A percentile compares a stretch with the other conserved stretches of the same genome.
Conservation (phyloP, 2,888 invertebrate genomes). For the Caenorhabditis sp. region DNA sequence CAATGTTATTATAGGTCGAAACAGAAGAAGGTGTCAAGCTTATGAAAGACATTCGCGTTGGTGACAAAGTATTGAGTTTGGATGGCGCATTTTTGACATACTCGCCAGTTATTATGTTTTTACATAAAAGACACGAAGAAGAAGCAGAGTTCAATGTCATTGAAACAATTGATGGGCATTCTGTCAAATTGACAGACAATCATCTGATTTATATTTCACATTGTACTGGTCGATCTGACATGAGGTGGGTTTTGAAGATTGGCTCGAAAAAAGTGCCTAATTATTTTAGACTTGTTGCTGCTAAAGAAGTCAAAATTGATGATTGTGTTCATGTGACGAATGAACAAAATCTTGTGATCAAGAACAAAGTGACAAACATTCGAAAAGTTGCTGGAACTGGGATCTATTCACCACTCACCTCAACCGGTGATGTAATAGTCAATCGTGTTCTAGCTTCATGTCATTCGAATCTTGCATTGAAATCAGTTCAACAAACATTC, state of each 20-base stretch:
- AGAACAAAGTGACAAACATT: slow-evolving; percentile 25
- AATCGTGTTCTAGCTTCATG: slow-evolving; percentile 67
- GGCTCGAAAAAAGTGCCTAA: not conserved
- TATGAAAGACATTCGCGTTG: slow-evolving; percentile 62
- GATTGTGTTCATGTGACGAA: slow-evolving; percentile 57
- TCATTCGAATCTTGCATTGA: slow-evolving; percentile 60
- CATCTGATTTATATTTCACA: slow-evolving; percentile 64
- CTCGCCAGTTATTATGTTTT: slow-evolving; percentile 67
- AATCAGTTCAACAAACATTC: slow-evolving; percentile 69
- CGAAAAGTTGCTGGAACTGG: slow-evolving; percentile 49
- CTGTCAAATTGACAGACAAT: slow-evolving; percentile 61
- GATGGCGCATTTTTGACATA: slow-evolving; percentile 64
- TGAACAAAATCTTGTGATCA: slow-evolving; percentile 18
- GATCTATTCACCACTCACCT: slow-evolving; percentile 66
- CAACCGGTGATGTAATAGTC: slow-evolving; percentile 66
- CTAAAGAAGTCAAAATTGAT: slow-evolving; percentile 46
- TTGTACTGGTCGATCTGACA: slow-evolving; percentile 43
- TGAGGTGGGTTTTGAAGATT: slow-evolving; percentile 19
- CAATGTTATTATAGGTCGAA: slow-evolving; percentile 23
- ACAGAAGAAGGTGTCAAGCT: slow-evolving; percentile 58
- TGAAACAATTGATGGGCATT: slow-evolving; percentile 40
- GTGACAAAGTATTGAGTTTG: slow-evolving; percentile 64
- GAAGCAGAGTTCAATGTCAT: slow-evolving; percentile 58
- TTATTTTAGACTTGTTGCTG: slow-evolving; percentile 33
- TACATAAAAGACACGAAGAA: slow-evolving; percentile 59